Percentiles rank a stretch among this genome's conserved stretches.
Evolutionary conservation across 2,113 vertebrate genomes (phyloP).

Genomic region (Lophura nycthemera): DNA sequence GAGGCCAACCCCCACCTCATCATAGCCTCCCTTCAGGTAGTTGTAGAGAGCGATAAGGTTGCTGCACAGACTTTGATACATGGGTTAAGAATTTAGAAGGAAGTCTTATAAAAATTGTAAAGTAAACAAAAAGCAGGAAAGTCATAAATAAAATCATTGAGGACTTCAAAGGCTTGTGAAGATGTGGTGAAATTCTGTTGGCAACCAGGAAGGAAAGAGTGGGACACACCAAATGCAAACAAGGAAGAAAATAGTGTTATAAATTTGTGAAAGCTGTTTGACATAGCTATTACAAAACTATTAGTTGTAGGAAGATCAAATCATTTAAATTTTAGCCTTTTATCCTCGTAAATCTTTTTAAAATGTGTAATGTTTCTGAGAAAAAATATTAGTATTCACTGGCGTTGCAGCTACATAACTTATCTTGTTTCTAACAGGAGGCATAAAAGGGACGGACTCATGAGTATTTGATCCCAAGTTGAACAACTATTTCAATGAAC

Average conservation of each 20-base stretch:
- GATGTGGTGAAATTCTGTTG: background rate
- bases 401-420: conserved; percentile 6
- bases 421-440: conserved; percentile 17
- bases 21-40: no score
- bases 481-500: conserved; percentile 4
- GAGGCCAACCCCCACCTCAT: no score
- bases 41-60: background rate
- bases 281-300: background rate
- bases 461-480: conserved; percentile 22
- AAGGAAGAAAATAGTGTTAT: background rate
- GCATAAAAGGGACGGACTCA: conserved; percentile 36
- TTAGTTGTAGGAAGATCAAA: background rate
- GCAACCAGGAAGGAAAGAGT: background rate
- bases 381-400: conserved; percentile 40
- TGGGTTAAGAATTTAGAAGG: background rate
- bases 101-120: background rate
- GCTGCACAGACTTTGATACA: background rate
- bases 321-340: background rate
- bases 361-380: background rate
- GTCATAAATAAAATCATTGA: background rate
- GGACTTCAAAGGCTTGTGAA: background rate
- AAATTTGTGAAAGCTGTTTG: conserved; percentile 25
- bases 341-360: conserved; percentile 22
- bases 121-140: background rate
- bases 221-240: background rate